Conservation (phyloP, 2,888 invertebrate genomes). For the Sthenelais limicola region DNA sequence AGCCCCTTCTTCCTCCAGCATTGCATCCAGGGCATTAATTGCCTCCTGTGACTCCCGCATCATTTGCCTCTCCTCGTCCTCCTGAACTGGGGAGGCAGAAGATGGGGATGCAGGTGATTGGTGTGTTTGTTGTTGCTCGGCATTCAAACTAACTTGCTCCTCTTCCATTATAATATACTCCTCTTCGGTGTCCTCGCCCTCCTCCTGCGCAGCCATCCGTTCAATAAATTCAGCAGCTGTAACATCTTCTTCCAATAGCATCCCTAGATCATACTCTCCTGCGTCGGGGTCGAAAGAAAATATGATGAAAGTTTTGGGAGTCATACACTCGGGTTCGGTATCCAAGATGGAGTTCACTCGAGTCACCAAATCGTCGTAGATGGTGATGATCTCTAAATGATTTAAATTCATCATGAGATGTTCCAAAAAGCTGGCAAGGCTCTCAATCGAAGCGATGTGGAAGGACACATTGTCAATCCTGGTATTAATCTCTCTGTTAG, state of each 20-base stretch:
- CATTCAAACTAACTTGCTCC: no score
- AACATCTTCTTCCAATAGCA: constrained; percentile 35
- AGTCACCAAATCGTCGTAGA: constrained; percentile 37
- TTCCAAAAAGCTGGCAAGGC: constrained; percentile 31
- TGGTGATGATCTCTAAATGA: constrained; percentile 38
- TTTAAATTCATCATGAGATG: constrained; percentile 26
- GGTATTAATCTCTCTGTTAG: constrained; percentile 27
- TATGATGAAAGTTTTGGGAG: constrained; percentile 29
- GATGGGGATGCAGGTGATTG: background rate
- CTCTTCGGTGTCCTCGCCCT: constrained; percentile 14
- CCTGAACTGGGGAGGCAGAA: background rate
- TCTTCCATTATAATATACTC: constrained; percentile 7
- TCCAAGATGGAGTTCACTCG: constrained; percentile 40
- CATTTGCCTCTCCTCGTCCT: background rate
- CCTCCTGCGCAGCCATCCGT: background rate
- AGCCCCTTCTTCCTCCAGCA: constrained; percentile 37
- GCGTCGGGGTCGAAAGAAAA: constrained; percentile 24
- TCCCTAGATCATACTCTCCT: constrained; percentile 31
- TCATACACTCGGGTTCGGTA: constrained; percentile 18
- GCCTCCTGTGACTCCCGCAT: constrained; percentile 30
- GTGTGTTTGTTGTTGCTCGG: no score
- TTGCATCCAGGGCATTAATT: constrained; percentile 33
- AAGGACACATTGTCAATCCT: constrained; percentile 37
- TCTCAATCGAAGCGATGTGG: constrained; percentile 36
- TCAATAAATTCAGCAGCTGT: constrained; percentile 22